These are phyloP conservation scores for Drosophila villosipedis DNA, from an alignment of 2,888 invertebrate genomes.

Conservation along the genomic window DNA sequence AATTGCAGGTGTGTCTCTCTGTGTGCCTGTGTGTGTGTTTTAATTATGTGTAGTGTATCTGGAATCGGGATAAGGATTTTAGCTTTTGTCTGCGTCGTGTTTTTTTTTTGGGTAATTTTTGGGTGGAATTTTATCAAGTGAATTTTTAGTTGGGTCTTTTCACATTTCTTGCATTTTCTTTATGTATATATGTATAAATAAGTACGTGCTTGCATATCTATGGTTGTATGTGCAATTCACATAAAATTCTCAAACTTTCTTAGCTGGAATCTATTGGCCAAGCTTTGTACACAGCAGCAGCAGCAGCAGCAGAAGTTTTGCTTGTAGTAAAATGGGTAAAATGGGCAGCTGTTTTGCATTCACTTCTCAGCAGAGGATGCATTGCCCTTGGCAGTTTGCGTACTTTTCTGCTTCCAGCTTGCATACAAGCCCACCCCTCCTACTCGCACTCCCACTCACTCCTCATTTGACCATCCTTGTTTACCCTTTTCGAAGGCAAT, in stretches of 20 bases:
- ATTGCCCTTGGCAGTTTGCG: constrained; percentile 60
- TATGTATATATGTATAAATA: background rate
- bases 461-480: constrained; percentile 50
- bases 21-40: background rate
- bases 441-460: background rate
- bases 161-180: background rate
- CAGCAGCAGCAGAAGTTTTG: constrained; percentile 7
- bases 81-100: background rate
- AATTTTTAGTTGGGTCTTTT: background rate
- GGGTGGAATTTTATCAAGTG: background rate
- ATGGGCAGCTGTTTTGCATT: constrained; percentile 33
- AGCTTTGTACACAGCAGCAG: constrained; percentile 8
- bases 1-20: constrained; percentile 2
- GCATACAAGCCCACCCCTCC: background rate
- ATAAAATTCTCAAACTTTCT: constrained; percentile 2
- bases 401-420: constrained; percentile 23
- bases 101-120: background rate
- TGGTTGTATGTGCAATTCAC: background rate
- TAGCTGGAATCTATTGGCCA: constrained; percentile 22
- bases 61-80: background rate
- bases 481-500: constrained; percentile 43
- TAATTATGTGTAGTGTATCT: background rate
- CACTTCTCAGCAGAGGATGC: constrained; percentile 34
- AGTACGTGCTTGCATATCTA: background rate
- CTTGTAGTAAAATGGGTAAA: constrained; percentile 8